phyloP scores from a whole-genome alignment of 1,140 invertebrate genomes.

The Platorchestia sp. region DNA sequence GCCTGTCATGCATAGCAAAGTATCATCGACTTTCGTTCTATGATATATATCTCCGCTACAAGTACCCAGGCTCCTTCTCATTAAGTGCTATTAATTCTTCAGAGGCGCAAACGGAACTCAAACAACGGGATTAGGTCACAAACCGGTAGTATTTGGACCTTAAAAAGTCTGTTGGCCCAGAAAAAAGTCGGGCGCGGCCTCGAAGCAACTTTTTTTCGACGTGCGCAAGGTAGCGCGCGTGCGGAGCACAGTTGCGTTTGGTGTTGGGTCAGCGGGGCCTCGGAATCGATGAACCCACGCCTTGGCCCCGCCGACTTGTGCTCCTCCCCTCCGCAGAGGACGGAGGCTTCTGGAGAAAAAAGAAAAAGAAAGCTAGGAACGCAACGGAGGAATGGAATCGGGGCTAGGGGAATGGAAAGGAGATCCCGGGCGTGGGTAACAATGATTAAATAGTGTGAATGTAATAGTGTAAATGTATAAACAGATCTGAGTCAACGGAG shows the following conservation, averaged over 20 bases:
- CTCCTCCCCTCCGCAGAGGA: neutral
- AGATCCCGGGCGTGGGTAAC: neutral
- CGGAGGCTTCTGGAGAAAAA: neutral
- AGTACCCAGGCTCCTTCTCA: too few species aligned
- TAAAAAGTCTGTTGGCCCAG: neutral
- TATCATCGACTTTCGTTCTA: too few species aligned
- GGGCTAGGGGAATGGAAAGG: neutral
- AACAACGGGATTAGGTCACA: neutral
- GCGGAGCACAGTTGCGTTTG: neutral
- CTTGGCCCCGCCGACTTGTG: neutral
- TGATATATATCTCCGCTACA: too few species aligned
- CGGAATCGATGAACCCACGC: neutral
- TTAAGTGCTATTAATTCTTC: too few species aligned
- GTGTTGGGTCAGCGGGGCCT: neutral
- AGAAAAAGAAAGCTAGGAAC: neutral
- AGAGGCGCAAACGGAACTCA: neutral
- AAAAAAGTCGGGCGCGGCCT: neutral
- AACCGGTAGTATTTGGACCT: neutral
- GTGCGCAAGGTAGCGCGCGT: neutral
- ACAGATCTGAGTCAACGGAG: neutral
- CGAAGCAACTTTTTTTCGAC: neutral
- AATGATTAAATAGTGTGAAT: neutral
- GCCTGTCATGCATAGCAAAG: too few species aligned
- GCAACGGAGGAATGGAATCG: neutral
- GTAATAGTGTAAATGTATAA: neutral